Conservation (phyloP, 2,113 vertebrate genomes). For the Paradoxurus hermaphroditus region DNA sequence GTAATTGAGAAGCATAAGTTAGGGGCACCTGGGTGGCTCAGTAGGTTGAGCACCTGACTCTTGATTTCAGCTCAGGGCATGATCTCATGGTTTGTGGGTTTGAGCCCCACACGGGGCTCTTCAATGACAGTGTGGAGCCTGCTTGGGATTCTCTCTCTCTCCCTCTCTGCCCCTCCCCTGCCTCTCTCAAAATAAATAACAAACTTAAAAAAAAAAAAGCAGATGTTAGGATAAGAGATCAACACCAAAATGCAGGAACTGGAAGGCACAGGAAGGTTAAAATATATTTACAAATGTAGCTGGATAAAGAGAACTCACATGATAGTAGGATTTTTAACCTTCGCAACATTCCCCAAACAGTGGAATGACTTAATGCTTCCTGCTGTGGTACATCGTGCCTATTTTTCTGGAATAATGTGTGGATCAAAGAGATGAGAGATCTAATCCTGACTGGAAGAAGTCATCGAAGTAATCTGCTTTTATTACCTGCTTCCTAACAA, state of each 20-base stretch:
- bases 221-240: neutral
- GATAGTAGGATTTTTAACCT: neutral
- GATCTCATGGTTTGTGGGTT: no score
- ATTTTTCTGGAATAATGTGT: neutral
- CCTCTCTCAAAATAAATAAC: no score
- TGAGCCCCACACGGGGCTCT: no score
- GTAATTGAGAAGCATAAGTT: neutral
- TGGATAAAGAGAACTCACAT: neutral
- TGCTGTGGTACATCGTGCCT: neutral
- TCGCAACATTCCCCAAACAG: neutral
- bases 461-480: neutral
- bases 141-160: no score
- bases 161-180: no score
- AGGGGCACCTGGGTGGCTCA: neutral
- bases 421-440: neutral
- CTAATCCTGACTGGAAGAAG: neutral
- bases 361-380: neutral
- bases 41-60: no score
- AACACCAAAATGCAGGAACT: neutral
- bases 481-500: neutral
- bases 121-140: no score
- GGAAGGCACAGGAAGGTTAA: neutral
- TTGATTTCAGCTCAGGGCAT: no score
- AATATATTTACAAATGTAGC: neutral
- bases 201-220: neutral